Conservation (phyloP, 2,113 vertebrate species). For the Ageneiosus marmoratus region DNA sequence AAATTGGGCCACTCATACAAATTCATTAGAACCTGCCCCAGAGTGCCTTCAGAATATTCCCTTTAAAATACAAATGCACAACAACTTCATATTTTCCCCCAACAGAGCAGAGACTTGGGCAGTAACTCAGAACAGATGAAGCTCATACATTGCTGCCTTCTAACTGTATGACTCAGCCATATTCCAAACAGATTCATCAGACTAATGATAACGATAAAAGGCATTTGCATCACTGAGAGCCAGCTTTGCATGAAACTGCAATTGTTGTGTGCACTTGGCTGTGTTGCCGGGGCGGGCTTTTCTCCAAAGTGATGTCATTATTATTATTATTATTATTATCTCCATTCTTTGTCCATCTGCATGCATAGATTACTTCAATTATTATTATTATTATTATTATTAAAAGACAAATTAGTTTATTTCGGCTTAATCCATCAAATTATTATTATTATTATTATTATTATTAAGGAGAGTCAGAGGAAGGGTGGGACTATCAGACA, state of each 20-base stretch:
- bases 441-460: no score
- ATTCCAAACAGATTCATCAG: slow-evolving; percentile 58
- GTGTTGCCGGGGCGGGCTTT: slow-evolving; percentile 39
- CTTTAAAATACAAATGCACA: slow-evolving; percentile 56
- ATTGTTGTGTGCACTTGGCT: slow-evolving; percentile 42
- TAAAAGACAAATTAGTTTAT: slow-evolving; percentile 78
- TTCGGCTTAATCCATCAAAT: slow-evolving; percentile 77
- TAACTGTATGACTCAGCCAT: slow-evolving; percentile 49
- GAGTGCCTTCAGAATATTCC: slow-evolving; percentile 67
- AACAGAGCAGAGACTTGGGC: slow-evolving; percentile 16
- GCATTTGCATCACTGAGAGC: slow-evolving; percentile 61
- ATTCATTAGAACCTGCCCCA: slow-evolving; percentile 75
- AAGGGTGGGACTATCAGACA: slow-evolving; percentile 36
- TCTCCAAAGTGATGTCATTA: slow-evolving; percentile 60
- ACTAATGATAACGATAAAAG: slow-evolving; percentile 61
- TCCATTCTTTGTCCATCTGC: slow-evolving; percentile 55
- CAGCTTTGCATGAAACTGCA: slow-evolving; percentile 59
- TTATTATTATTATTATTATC: slow-evolving; percentile 56
- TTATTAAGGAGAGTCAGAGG: slow-evolving; percentile 43
- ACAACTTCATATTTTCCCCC: slow-evolving; percentile 26
- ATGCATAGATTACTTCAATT: slow-evolving; percentile 70
- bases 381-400: slow-evolving; percentile 72
- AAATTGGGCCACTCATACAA: slow-evolving; percentile 78
- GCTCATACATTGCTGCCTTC: slow-evolving; percentile 33
- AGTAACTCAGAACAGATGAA: slow-evolving; percentile 55